phyloP scores from a whole-genome alignment of 30 jellyfish, hydroid and myxozoan species.

The Cassiopea xamachana region DNA sequence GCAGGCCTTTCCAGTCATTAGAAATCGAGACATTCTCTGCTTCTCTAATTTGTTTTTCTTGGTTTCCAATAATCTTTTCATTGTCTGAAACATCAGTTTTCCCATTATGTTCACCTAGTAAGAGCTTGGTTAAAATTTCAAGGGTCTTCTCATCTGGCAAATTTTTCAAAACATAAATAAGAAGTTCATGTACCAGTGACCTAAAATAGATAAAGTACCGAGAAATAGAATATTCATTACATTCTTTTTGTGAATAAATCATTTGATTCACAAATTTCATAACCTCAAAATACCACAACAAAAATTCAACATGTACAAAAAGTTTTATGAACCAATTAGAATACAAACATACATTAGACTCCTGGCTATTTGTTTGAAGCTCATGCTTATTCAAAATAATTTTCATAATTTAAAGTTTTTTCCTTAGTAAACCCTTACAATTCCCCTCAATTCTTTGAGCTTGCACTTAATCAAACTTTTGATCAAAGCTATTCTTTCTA shows the following conservation, averaged over 20 bases:
- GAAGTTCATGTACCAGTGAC: slow-evolving; percentile 28
- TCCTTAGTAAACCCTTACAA: too few species aligned
- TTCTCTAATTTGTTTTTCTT: background rate
- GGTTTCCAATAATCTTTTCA: background rate
- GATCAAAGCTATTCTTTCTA: too few species aligned
- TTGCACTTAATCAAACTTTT: too few species aligned
- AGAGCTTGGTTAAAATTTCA: background rate
- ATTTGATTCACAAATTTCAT: background rate
- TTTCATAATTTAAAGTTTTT: too few species aligned
- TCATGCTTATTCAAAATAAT: too few species aligned
- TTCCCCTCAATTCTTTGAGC: too few species aligned
- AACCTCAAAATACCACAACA: too few species aligned
- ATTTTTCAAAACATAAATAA: slow-evolving; percentile 19
- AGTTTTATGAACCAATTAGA: too few species aligned
- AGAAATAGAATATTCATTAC: too few species aligned
- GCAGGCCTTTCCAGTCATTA: background rate
- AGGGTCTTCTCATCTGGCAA: background rate
- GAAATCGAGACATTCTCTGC: background rate
- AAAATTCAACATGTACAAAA: too few species aligned
- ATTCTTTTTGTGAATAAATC: background rate
- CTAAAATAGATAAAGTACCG: background rate
- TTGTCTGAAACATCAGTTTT: background rate
- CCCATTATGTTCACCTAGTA: slow-evolving; percentile 4
- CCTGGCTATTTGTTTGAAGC: too few species aligned
- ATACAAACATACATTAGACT: too few species aligned